Conservation (phyloP, 92 coral and sea anemone species). For the Paramuricea clavata region DNA sequence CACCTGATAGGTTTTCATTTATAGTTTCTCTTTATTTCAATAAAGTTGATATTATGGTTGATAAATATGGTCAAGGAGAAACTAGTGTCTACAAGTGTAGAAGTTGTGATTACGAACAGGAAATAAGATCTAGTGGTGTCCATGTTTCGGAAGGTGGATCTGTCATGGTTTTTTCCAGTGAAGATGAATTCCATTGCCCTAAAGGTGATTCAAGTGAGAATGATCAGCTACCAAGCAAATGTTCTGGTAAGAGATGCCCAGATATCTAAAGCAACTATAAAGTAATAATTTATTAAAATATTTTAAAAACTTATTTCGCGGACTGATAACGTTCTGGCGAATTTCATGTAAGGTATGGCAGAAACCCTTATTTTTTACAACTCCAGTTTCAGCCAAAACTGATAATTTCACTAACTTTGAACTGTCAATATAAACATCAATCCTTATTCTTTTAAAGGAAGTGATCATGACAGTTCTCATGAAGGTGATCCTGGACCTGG, state of each 20-base stretch:
- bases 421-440: too few species aligned
- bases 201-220: neutral
- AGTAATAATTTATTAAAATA: too few species aligned
- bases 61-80: constrained; percentile 45
- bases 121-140: constrained; percentile 32
- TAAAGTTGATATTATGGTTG: constrained; percentile 35
- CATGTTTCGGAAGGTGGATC: constrained; percentile 29
- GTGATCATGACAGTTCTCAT: neutral
- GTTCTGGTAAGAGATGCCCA: neutral
- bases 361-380: too few species aligned
- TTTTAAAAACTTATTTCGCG: too few species aligned
- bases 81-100: constrained; percentile 20
- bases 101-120: constrained; percentile 42
- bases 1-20: too few species aligned
- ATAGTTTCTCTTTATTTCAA: neutral
- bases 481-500: neutral
- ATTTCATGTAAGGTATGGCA: too few species aligned
- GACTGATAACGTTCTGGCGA: too few species aligned
- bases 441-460: neutral
- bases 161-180: neutral
- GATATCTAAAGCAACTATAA: too few species aligned
- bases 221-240: neutral
- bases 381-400: too few species aligned
- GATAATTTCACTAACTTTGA: too few species aligned
- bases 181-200: constrained; percentile 5